Evolutionary conservation across 2,113 vertebrate genomes (phyloP).

Genomic region (Cynocephalus volans): DNA sequence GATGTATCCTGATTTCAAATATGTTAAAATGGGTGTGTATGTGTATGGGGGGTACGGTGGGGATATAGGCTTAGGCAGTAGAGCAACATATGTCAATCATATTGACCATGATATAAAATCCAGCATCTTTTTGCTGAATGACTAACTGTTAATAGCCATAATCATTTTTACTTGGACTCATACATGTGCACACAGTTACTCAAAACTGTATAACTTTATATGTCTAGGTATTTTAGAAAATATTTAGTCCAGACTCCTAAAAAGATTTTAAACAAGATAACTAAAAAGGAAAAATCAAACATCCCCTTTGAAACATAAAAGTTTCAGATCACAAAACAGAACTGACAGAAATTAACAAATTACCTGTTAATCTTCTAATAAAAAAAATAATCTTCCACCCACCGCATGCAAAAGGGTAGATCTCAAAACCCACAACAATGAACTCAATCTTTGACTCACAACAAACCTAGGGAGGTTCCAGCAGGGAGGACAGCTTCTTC

Average conservation of each 20-base stretch:
- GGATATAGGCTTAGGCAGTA: neutral
- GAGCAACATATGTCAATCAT: neutral
- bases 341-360: neutral
- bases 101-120: neutral
- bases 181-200: neutral
- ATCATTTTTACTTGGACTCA: neutral
- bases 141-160: neutral
- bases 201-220: neutral
- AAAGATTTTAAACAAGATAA: neutral
- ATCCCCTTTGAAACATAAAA: neutral
- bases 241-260: neutral
- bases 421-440: neutral
- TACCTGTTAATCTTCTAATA: neutral
- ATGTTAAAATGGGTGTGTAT: neutral
- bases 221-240: neutral
- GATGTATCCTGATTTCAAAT: neutral
- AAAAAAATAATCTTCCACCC: neutral
- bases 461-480: too few species aligned
- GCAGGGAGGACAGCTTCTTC: neutral
- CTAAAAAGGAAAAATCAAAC: constrained; percentile 15
- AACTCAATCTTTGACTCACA: neutral
- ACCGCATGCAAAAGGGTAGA: neutral
- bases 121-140: neutral
- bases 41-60: rapidly evolving
- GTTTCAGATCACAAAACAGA: neutral